Evolutionary conservation across 2,797 vertebrate species (phyloP).

Genomic region (Muscicapa striata): DNA sequence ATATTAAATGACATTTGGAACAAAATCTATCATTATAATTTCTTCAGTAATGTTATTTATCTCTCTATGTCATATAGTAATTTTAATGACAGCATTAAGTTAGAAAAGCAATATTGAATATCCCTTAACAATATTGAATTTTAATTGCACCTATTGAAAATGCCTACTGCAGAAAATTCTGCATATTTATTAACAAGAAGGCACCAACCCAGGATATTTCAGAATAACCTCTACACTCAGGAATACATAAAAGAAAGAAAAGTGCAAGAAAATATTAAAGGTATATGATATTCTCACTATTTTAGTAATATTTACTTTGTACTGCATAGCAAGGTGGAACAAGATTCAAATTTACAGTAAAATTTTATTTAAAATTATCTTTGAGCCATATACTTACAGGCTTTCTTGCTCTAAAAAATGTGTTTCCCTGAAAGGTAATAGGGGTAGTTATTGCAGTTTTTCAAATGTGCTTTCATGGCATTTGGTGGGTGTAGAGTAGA

Average conservation of each 20-base stretch:
- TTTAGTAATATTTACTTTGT: background rate
- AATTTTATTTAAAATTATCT: background rate
- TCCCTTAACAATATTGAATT: background rate
- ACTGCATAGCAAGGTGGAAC: background rate
- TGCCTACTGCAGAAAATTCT: background rate
- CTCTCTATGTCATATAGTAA: background rate
- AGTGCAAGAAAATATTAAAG: background rate
- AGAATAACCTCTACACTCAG: background rate
- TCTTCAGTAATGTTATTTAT: background rate
- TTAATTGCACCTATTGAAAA: background rate
- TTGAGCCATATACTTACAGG: background rate
- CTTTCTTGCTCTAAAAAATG: background rate
- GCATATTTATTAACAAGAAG: background rate
- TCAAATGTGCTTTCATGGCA: background rate
- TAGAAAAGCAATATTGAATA: background rate
- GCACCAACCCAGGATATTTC: background rate
- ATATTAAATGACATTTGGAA: background rate
- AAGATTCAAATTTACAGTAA: background rate
- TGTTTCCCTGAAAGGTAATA: background rate
- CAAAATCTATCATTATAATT: background rate
- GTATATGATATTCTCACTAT: background rate
- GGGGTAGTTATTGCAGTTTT: background rate
- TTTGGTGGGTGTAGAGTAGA: accelerated
- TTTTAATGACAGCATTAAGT: background rate
- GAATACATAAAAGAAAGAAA: background rate